Conservation (phyloP, 2,113 vertebrate species). For the Polyodon spathula region DNA sequence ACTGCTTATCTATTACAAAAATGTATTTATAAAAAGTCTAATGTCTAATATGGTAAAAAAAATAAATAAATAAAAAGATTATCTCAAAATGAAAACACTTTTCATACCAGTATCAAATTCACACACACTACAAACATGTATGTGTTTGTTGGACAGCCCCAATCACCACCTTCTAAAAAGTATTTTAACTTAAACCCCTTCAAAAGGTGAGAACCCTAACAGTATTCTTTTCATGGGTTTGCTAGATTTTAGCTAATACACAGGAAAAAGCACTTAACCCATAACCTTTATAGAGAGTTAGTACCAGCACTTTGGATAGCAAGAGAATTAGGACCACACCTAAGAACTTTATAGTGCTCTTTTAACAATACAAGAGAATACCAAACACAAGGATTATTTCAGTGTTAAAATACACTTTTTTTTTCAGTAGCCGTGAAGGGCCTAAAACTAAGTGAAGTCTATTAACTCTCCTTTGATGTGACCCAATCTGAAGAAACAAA, state of each 20-base stretch:
- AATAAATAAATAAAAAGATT: no score
- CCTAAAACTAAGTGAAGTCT: slow-evolving; percentile 23
- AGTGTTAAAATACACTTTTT: not conserved
- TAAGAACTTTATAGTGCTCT: not conserved
- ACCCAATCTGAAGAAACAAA: slow-evolving; percentile 32
- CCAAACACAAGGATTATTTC: slow-evolving; percentile 13
- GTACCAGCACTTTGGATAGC: slow-evolving; percentile 7
- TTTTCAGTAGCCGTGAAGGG: slow-evolving; percentile 10
- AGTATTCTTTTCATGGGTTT: slow-evolving; percentile 21
- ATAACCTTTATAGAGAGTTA: slow-evolving; percentile 25
- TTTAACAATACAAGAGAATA: slow-evolving; percentile 12
- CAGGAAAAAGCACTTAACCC: slow-evolving; percentile 44
- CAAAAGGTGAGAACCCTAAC: no score
- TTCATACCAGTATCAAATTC: no score
- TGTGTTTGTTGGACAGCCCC: no score
- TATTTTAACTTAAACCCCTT: no score
- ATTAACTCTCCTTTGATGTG: slow-evolving; percentile 40
- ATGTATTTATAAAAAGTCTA: no score
- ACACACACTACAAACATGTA: no score
- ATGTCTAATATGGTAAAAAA: no score
- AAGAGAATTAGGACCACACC: not conserved
- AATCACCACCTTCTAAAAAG: no score
- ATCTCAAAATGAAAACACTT: no score
- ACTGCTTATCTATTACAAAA: no score
- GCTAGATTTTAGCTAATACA: slow-evolving; percentile 45